Conservation (phyloP, 1,140 invertebrate species). For the Aphelinus certus region DNA sequence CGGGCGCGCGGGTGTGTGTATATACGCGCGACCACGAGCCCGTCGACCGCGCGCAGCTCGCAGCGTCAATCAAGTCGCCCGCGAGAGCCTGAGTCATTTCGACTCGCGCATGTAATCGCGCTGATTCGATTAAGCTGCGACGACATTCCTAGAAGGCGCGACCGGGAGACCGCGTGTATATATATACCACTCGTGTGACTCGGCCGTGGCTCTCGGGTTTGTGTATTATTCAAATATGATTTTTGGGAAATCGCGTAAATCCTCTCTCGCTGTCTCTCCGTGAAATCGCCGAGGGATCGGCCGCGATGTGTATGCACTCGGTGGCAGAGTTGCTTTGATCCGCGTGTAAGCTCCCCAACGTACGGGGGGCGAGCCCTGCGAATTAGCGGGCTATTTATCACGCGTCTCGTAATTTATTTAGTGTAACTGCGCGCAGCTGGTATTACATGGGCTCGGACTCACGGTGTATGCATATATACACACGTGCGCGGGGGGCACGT, state of each 20-base stretch:
- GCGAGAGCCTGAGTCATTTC: constrained; percentile 15
- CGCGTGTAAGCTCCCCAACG: background rate
- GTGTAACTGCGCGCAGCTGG: background rate
- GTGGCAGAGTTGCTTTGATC: constrained; percentile 26
- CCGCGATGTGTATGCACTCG: background rate
- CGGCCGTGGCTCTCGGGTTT: too few relatives aligned
- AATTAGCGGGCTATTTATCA: constrained; percentile 7
- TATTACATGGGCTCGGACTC: too few relatives aligned
- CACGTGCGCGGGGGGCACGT: background rate
- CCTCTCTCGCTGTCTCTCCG: background rate
- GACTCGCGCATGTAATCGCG: constrained; percentile 39
- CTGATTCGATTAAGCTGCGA: constrained; percentile 25
- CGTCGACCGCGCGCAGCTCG: constrained; percentile 8
- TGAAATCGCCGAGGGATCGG: too few relatives aligned
- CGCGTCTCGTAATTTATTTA: constrained; percentile 29
- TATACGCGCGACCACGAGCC: constrained; percentile 8
- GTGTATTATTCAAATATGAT: too few relatives aligned
- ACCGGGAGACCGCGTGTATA: background rate
- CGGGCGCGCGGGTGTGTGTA: constrained; percentile 5
- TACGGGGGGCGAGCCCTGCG: constrained; percentile 7
- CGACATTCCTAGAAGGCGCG: constrained; percentile 15
- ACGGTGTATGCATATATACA: too few relatives aligned
- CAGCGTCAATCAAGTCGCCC: constrained; percentile 15
- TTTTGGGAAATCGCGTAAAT: too few relatives aligned
- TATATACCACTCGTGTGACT: too few relatives aligned